phyloP scores from a whole-genome alignment of 2,113 vertebrate species.

The Solea solea region DNA sequence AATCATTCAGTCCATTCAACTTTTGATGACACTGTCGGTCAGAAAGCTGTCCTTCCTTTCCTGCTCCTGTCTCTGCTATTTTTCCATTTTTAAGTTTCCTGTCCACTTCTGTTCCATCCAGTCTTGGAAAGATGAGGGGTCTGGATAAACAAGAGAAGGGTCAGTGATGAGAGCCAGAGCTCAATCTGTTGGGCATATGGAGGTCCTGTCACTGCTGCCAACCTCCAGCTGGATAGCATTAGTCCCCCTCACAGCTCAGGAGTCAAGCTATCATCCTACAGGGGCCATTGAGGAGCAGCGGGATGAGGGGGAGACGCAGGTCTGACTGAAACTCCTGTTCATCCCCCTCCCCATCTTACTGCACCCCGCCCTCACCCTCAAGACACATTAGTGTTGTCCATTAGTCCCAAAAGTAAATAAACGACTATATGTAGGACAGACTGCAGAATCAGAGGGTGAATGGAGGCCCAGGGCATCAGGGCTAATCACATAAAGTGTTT shows the following conservation, averaged over 20 bases:
- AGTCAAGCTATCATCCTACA: slow-evolving; percentile 59
- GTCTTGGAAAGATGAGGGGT: slow-evolving; percentile 16
- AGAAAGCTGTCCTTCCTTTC: background rate
- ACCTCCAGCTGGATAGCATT: slow-evolving; percentile 75
- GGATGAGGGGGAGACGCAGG: slow-evolving; percentile 30
- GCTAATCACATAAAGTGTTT: slow-evolving; percentile 36
- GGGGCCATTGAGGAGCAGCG: slow-evolving; percentile 57
- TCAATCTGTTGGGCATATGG: slow-evolving; percentile 70
- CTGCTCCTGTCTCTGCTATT: background rate
- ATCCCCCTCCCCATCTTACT: slow-evolving; percentile 15
- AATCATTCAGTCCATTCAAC: slow-evolving; percentile 1
- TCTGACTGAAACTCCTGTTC: slow-evolving; percentile 60
- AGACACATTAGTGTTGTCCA: slow-evolving; percentile 47
- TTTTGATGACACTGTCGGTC: background rate
- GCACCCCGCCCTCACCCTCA: background rate
- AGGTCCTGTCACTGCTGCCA: slow-evolving; percentile 57
- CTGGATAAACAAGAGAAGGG: slow-evolving; percentile 33
- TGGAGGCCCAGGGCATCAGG: slow-evolving; percentile 6
- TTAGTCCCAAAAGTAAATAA: slow-evolving; percentile 62
- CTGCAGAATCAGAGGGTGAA: slow-evolving; percentile 9
- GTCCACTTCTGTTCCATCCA: slow-evolving; percentile 15
- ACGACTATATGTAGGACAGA: slow-evolving; percentile 21
- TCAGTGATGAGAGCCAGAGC: slow-evolving; percentile 48
- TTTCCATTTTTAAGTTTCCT: slow-evolving; percentile 24
- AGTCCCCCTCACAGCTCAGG: slow-evolving; percentile 45